Conservation (phyloP, 2,113 vertebrate genomes). For the Laticauda colubrina region DNA sequence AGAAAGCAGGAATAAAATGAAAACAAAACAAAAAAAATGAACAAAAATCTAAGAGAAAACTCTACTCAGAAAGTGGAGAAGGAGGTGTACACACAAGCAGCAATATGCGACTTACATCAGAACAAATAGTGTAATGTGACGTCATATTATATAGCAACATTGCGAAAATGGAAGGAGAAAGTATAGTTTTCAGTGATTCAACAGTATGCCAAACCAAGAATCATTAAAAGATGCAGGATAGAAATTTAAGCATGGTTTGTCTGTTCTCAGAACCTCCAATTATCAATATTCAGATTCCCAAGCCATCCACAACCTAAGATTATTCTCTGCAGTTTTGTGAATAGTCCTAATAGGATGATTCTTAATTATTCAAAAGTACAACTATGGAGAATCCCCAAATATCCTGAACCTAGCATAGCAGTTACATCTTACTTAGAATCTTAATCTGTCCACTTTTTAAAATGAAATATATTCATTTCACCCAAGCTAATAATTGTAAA, state of each 20-base stretch:
- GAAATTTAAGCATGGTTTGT: constrained; percentile 12
- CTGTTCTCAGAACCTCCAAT: constrained; percentile 1
- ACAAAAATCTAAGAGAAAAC: constrained; percentile 67
- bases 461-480: background rate
- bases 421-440: background rate
- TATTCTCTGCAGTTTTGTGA: background rate
- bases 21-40: constrained; percentile 50
- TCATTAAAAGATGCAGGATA: constrained; percentile 6
- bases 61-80: constrained; percentile 66
- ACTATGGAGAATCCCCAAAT: background rate
- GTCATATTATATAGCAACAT: constrained; percentile 49
- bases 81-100: constrained; percentile 63
- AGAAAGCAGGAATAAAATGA: constrained; percentile 82
- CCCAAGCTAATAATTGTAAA: background rate
- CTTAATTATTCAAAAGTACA: background rate
- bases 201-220: constrained; percentile 36
- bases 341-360: background rate
- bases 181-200: constrained; percentile 42
- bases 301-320: constrained; percentile 4
- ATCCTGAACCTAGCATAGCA: background rate
- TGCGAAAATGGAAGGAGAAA: constrained; percentile 41
- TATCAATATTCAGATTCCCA: constrained; percentile 7
- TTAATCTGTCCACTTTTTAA: background rate
- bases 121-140: constrained; percentile 63
- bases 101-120: constrained; percentile 63